Evolutionary conservation across 2,888 invertebrate genomes (phyloP), one percentile per base, ranked within the genome.

Genomic region (Brassicogethes aeneus): DNA sequence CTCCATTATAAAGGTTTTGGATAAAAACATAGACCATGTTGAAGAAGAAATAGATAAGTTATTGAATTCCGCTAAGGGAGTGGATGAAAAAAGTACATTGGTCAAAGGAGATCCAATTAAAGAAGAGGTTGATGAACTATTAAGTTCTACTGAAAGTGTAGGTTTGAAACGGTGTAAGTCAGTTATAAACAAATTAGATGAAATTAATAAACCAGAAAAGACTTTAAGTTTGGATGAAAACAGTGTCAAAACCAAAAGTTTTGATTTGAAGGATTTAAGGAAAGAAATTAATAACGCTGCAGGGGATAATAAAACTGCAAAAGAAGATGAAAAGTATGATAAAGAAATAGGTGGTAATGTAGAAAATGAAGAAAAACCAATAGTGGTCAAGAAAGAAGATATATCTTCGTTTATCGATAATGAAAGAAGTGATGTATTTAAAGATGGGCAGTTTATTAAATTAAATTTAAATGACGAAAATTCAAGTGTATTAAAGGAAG

Each of bases 311-410:
- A 23, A 23, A 23, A 23, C 10, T 5, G 23, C 5, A 23, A 10
- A 23, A 23, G 23, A 23, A 23, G 10, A 23, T 23, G 23, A 23
- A 23, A 10, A 23, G 10, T 7, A 23, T 23, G 23, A 23, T 23
- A 23, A 23, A 5, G 5, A 7, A 23, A 5, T 23, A 23, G 23
- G 23, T 14, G 36, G 5, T 7, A 36, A 36, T 17, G 15, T 2
- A 43, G 23, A 36, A 31, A 17, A 7, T 37, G n/a, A 15, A 13
- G 41, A 37, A 8, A 17, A 13, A 14, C 16, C 36, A 13, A 34
- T 13, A 31, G 16, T 15, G 10, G 37, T 12, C 10, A 29, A 34
- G 13, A 34, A 36, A 13, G 16, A 36, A 36, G 8, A 36, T 17
- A 15, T n/a, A n/a, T n/a, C n/a, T n/a, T n/a, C n/a, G n/a, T n/a